phyloP scores from a whole-genome alignment of 92 coral and sea anemone genomes.

The Heliopora coerulea region DNA sequence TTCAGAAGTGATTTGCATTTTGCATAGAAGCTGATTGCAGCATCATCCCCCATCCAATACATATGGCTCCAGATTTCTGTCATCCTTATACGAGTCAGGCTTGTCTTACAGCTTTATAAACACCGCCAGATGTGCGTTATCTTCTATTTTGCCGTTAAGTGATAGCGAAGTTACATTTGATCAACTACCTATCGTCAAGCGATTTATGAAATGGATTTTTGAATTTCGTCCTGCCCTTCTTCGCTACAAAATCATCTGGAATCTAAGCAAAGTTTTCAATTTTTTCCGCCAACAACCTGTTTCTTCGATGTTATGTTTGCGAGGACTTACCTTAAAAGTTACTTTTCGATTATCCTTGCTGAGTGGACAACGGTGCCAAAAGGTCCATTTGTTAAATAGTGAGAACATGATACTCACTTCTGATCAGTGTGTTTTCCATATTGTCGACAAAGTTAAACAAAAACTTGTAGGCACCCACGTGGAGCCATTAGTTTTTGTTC shows the following conservation, averaged over 20 bases:
- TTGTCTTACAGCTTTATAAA: constrained; percentile 39
- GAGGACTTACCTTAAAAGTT: constrained; percentile 49
- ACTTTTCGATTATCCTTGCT: constrained; percentile 35
- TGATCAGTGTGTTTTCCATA: constrained; percentile 30
- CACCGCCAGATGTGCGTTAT: constrained; percentile 42
- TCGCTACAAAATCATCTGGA: constrained; percentile 43
- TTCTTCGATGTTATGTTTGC: constrained; percentile 25
- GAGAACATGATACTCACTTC: constrained; percentile 28
- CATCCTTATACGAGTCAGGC: constrained; percentile 31
- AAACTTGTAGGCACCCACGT: constrained; percentile 47
- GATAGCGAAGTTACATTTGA: constrained; percentile 45
- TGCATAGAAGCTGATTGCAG: no score
- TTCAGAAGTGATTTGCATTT: no score
- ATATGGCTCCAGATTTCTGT: no score
- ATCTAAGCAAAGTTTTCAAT: constrained; percentile 30
- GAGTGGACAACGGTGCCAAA: constrained; percentile 56
- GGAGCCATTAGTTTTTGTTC: constrained; percentile 9
- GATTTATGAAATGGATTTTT: constrained; percentile 47
- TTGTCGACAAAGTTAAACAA: constrained; percentile 46
- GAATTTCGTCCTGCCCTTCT: constrained; percentile 38
- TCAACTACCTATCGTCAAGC: constrained; percentile 42
- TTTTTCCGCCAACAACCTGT: constrained; percentile 38
- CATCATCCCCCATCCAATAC: no score
- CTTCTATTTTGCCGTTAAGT: constrained; percentile 25
- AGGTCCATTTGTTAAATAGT: constrained; percentile 20